Evolutionary conservation across 2,888 invertebrate genomes (phyloP).

Genomic region (Brachyopa scutellaris): DNA sequence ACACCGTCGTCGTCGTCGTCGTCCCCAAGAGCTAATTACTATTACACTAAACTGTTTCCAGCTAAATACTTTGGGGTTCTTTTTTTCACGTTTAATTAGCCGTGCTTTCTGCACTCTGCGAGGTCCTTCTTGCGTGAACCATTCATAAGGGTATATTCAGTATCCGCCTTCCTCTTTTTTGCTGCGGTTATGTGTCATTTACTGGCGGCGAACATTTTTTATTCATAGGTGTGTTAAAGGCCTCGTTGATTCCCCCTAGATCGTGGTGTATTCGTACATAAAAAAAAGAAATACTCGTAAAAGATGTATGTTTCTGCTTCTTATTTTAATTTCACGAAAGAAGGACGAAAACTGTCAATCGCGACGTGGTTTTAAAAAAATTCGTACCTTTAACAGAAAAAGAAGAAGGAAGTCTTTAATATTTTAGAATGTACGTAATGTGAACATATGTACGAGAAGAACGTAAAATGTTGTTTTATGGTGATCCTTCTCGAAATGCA

Average conservation of each 20-base stretch:
- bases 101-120: conserved; percentile 56
- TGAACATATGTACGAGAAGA: too few species aligned
- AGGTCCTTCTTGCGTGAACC: conserved; percentile 59
- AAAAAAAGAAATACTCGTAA: conserved; percentile 10
- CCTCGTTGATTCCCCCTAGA: conserved; percentile 21
- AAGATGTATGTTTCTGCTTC: conserved; percentile 6
- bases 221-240: conserved; percentile 59
- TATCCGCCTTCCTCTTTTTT: neutral
- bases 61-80: conserved; percentile 60
- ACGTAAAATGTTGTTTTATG: conserved; percentile 50
- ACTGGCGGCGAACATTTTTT: conserved; percentile 58
- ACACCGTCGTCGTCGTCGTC: conserved; percentile 2
- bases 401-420: conserved; percentile 52
- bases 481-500: conserved; percentile 26
- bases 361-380: neutral
- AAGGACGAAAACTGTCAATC: conserved; percentile 30
- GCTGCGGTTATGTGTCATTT: conserved; percentile 54
- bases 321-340: conserved; percentile 42
- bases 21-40: conserved; percentile 36
- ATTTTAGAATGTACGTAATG: conserved; percentile 33
- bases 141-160: conserved; percentile 30
- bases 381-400: neutral
- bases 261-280: neutral
- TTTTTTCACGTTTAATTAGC: conserved; percentile 70
- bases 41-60: conserved; percentile 61